phyloP scores from a whole-genome alignment of 1,140 invertebrate genomes.

The Zaprionus taronus region DNA sequence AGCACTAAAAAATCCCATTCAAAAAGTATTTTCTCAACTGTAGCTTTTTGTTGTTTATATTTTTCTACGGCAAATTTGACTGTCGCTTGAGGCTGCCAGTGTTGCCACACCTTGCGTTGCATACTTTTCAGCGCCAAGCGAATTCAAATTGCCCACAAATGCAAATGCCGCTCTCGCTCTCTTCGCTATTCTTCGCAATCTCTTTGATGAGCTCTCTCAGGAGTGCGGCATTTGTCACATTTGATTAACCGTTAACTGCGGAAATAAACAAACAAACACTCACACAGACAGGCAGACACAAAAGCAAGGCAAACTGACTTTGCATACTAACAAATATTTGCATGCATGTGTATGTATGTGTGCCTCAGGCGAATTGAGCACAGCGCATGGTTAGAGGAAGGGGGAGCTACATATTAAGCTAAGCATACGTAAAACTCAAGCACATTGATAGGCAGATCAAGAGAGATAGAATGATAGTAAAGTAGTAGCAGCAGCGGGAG shows the following conservation, averaged over 20 bases:
- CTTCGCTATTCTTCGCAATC: background rate
- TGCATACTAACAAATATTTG: conserved; percentile 19
- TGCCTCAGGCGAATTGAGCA: conserved; percentile 40
- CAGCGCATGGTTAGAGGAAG: conserved; percentile 4
- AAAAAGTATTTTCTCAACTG: conserved; percentile 28
- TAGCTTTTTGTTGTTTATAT: conserved; percentile 30
- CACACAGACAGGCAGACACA: conserved; percentile 10
- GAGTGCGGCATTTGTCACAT: conserved; percentile 36
- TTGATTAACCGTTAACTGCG: conserved; percentile 24
- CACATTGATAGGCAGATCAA: conserved; percentile 34
- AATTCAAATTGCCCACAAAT: conserved; percentile 57
- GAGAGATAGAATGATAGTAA: conserved; percentile 22
- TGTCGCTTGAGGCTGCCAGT: conserved; percentile 57
- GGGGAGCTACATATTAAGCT: conserved; percentile 40
- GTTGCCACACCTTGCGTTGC: conserved; percentile 11
- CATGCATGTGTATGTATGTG: conserved; percentile 26
- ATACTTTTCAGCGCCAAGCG: conserved; percentile 52
- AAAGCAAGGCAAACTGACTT: conserved; percentile 14
- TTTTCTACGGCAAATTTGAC: conserved; percentile 55
- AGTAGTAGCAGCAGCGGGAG: conserved; percentile 2
- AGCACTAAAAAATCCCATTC: conserved; percentile 33
- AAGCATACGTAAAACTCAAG: conserved; percentile 47
- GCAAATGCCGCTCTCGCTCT: conserved; percentile 30
- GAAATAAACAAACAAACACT: background rate
- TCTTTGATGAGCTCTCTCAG: conserved; percentile 1